Base-by-base conservation (phyloP, 2,113 vertebrate species). In the Mormyrus iriodes region DNA sequence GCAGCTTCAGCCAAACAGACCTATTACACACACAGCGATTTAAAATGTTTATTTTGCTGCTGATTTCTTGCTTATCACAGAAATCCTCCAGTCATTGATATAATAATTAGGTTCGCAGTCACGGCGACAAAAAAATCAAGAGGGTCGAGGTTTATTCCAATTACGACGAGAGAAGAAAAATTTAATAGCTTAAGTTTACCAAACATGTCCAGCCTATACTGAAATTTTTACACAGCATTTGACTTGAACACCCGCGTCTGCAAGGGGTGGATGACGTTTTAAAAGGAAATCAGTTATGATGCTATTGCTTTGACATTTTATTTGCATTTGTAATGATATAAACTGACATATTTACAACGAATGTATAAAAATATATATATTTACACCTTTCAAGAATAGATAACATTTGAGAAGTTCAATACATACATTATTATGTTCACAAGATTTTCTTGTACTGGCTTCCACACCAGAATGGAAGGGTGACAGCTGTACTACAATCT, bases 361-460 rank as follows among this genome's bases (percentile, higher is more conserved):
- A 93, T 90, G 93, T 94, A 94, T 92, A 94, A 95, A 89, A 97
- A 95, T 95, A 93, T 94, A 73, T 93, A 90, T 92, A 91, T 79
- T 88, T 91, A 93, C 92, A 5, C 3, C 76, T 90, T 90, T 79
- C 90, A 86, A n/a, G 49, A 89, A 48, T 90, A 91, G 91, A 89
- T 90, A 93, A 90, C 93, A 1, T 92, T 90, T 91, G 91, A 85
- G 21, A 85, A 79, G 88, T 90, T 86, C 82, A 88, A 83, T 44
- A 61, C n/a, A 84, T 46, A 55, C n/a, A 69, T 53, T 73, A 88
- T 88, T 73, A 88, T 88, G 27, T 69, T 82, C 89, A 35, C 76
- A 86, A 83, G 84, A 91, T 84, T 83, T 88, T n/a, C 48, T 44
- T 10, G 85, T 85, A 89, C 42, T 24, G 55, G 17, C 58, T 85